Evolutionary conservation across 1,140 invertebrate species (phyloP), one percentile per base, ranked within the genome.

Genomic region (Drosophila paulistorum): DNA sequence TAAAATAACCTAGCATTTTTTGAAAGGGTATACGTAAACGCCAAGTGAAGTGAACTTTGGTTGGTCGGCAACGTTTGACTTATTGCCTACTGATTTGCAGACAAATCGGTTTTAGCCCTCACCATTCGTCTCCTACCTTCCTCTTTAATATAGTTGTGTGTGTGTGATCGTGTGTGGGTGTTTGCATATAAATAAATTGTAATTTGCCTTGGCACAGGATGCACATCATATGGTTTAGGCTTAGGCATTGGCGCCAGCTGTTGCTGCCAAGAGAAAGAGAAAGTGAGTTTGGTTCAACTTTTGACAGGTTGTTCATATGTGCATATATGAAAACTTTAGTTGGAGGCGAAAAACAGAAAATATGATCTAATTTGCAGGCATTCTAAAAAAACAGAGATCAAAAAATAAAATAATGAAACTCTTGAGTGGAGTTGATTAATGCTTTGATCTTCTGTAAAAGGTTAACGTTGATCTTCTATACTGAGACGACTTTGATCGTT

Each of bases 71-170:
- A 76, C 82, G 79, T 86, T 86, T 86, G 82, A 86, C 83, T 86
- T 86, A 86, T 86, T 83, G 82, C 82, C 79, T 79, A 86, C 83
- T 83, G 82, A 87, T 87, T 87, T 74, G 83, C 82, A 87, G 79
- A 70, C 83, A 87, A 82, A 87, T 87, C 62, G 80, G 72, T 74
- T 66, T 77, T 51, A 51, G 64, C 73, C 76, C 70, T 48, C 45
- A 23, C 20, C 7, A 20, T 3, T 20, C 17, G 7, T 17, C 30
- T 1, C 33, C 30, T 3, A 9, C 57, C 10, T 37, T n/a, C 3
- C 9, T 3, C 9, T 42, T 26, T 26, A 26, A 26, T 26, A 26
- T 4, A 26, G 23, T 26, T 26, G 23, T 26, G 23, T 26, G 23
- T 54, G 39, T 55, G 11, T 65, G 10, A 3, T 11, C 3, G 33